These are phyloP conservation scores for Urosaurus nigricauda DNA, from an alignment of 2,797 vertebrate species.

Conservation along the genomic window DNA sequence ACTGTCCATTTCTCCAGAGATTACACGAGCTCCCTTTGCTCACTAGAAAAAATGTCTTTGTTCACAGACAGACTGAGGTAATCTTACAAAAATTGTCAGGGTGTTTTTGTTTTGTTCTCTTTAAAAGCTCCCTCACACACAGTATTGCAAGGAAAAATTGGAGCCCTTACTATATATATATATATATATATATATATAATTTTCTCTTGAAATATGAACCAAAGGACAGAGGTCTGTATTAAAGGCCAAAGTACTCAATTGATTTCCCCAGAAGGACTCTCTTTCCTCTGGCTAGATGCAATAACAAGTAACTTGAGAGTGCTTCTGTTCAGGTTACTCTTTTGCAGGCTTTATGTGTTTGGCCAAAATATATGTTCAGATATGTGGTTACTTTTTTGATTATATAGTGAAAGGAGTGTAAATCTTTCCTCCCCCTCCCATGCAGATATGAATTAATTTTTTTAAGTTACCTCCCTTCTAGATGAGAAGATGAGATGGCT, in stretches of 20 bases:
- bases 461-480: no score
- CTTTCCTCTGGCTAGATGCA: neutral
- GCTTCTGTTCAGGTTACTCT: neutral
- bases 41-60: neutral
- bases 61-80: neutral
- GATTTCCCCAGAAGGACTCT: neutral
- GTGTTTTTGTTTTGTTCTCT: no score
- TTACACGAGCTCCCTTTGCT: neutral
- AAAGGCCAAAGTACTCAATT: neutral
- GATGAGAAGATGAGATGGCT: no score
- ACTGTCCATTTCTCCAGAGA: neutral
- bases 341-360: neutral
- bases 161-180: no score
- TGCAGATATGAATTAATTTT: no score
- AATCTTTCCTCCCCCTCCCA: neutral
- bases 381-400: neutral
- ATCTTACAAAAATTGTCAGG: neutral
- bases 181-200: no score
- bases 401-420: neutral
- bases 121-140: neutral
- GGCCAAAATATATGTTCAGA: no score
- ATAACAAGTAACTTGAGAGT: neutral
- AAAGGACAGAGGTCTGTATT: neutral
- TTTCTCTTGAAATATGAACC: neutral
- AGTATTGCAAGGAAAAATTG: slow-evolving; percentile 1